These are phyloP conservation scores for Pangasius krempfi DNA, from an alignment of 2,797 vertebrate genomes.

Conservation along the genomic window DNA sequence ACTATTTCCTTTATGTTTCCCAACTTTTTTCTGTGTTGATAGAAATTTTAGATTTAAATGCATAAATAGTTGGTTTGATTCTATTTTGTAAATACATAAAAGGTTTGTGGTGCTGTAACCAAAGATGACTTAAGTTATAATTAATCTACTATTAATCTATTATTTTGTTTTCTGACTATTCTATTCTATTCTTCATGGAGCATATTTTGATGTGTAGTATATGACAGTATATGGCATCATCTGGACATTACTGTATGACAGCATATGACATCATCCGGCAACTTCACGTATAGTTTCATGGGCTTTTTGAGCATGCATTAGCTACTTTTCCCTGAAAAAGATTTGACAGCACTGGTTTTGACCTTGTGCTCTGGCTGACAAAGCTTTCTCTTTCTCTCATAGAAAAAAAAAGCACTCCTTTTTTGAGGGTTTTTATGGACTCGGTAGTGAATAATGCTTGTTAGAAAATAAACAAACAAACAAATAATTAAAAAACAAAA, in stretches of 20 bases:
- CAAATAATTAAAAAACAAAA: not conserved
- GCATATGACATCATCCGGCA: not conserved
- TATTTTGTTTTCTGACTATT: not conserved
- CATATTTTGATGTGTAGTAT: not conserved
- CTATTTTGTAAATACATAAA: constrained; percentile 5
- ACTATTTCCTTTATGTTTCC: not conserved
- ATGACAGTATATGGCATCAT: not conserved
- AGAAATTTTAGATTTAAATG: not conserved
- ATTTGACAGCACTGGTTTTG: not conserved
- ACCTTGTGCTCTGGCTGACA: not conserved
- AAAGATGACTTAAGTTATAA: not conserved
- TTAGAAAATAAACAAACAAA: not conserved
- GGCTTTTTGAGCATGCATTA: not conserved
- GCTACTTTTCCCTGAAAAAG: not conserved
- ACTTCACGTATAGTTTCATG: not conserved
- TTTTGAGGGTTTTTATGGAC: not conserved
- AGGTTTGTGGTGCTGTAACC: not conserved
- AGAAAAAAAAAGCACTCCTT: not conserved
- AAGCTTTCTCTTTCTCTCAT: not conserved
- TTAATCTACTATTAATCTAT: not conserved
- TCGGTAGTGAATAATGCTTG: not conserved
- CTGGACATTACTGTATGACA: not conserved
- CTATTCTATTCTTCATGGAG: not conserved
- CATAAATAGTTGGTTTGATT: not conserved
- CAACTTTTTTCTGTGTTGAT: not conserved